Conservation (phyloP, 2,113 vertebrate genomes). For the Tachycineta bicolor region DNA sequence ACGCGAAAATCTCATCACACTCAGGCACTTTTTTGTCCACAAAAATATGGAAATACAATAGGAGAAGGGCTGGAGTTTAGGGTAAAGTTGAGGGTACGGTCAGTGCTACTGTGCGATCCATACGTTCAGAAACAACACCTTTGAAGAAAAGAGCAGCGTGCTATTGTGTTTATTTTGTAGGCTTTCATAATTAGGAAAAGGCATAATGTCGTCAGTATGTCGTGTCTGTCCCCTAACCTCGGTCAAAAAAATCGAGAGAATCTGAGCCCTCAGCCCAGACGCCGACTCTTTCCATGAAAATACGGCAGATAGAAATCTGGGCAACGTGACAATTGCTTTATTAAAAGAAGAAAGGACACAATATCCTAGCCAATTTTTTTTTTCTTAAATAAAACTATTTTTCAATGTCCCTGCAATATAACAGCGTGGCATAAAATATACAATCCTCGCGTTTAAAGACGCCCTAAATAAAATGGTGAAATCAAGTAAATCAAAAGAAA, state of each 20-base stretch:
- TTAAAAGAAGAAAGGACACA: slow-evolving; percentile 6
- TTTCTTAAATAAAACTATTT: not conserved
- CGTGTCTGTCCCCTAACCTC: not conserved
- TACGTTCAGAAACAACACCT: not conserved
- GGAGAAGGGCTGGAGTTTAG: not conserved
- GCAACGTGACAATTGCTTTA: not conserved
- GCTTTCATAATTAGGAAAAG: not conserved
- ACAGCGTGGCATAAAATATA: not conserved
- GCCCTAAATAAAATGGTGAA: not conserved
- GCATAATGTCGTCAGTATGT: not conserved
- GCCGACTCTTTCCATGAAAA: slow-evolving; percentile 9
- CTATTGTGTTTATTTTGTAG: not conserved
- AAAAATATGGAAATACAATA: not conserved
- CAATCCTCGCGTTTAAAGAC: not conserved
- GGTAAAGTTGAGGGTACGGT: not conserved
- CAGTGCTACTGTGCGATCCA: not conserved
- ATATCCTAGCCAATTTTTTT: not conserved
- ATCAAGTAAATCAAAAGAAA: not conserved
- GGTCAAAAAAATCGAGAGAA: not conserved
- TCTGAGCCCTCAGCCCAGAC: not conserved
- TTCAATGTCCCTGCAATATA: not conserved
- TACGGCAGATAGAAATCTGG: not conserved
- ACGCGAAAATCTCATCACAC: not conserved
- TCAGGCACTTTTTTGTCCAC: not conserved
- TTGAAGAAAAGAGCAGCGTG: not conserved